Percentiles rank a stretch among this genome's conserved stretches.
Evolutionary conservation across 2,797 vertebrate genomes (phyloP).

Genomic region (Hoplostethus mediterraneus): DNA sequence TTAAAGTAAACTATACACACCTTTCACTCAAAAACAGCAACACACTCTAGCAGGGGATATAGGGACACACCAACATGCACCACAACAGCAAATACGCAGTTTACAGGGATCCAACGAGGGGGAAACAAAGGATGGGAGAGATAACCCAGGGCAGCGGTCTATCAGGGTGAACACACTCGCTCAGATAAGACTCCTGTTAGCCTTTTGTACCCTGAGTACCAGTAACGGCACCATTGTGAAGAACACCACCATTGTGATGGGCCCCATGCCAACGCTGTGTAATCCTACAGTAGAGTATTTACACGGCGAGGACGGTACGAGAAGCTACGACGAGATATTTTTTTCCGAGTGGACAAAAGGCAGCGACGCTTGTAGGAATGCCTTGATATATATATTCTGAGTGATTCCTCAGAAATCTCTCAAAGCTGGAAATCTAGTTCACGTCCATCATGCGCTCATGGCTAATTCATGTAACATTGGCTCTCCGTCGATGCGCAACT

Average conservation of each 20-base stretch:
- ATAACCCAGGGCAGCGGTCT: conserved; percentile 52
- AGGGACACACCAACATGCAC: background rate
- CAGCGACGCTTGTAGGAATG: background rate
- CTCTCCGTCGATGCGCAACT: conserved; percentile 51
- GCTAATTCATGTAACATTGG: conserved; percentile 72
- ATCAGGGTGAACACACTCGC: conserved; percentile 61
- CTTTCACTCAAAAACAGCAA: background rate
- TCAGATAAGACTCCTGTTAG: conserved; percentile 68
- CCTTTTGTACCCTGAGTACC: conserved; percentile 46
- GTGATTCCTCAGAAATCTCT: conserved; percentile 35
- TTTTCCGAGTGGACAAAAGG: conserved; percentile 3
- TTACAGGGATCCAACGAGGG: conserved; percentile 16
- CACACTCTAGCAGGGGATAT: conserved; percentile 1
- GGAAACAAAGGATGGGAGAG: conserved; percentile 35
- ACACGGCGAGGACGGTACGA: conserved; percentile 42
- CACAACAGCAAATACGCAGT: conserved; percentile 22
- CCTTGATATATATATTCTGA: conserved; percentile 9
- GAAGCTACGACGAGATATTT: conserved; percentile 25
- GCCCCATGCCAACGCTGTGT: conserved; percentile 48
- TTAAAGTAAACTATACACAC: background rate
- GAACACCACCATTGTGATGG: conserved; percentile 21
- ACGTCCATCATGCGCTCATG: conserved; percentile 65
- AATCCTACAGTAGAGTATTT: conserved; percentile 63
- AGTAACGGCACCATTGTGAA: conserved; percentile 41
- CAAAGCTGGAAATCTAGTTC: conserved; percentile 72